A percentile compares a stretch with the other conserved stretches of the same genome.
These are phyloP conservation scores for Pollenia angustigena DNA, from an alignment of 2,888 invertebrate species.

Conservation along the genomic window DNA sequence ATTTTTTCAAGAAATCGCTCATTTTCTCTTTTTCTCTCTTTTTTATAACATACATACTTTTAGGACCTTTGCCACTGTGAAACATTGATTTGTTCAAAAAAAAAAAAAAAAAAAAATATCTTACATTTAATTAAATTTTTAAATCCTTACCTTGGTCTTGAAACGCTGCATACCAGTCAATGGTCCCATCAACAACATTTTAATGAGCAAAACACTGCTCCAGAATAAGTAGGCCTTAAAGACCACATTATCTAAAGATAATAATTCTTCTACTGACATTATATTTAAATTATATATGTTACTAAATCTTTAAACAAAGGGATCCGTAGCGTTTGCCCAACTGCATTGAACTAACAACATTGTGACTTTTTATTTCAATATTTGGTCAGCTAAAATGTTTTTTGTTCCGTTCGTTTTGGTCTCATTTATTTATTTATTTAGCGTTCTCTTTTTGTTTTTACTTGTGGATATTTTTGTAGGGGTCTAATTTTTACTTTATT, in stretches of 20 bases:
- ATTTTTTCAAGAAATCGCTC: too few species aligned
- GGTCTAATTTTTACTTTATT: too few species aligned
- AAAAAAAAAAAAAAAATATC: too few species aligned
- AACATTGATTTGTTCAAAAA: conserved; percentile 2
- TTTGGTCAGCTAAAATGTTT: conserved; percentile 4
- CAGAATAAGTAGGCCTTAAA: conserved; percentile 84
- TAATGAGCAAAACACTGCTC: conserved; percentile 83
- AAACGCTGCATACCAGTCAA: conserved; percentile 84
- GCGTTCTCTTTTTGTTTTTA: not conserved
- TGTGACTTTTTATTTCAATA: not conserved
- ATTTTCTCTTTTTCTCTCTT: too few species aligned
- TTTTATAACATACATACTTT: conserved; percentile 39
- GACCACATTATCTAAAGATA: conserved; percentile 80
- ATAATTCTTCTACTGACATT: conserved; percentile 77
- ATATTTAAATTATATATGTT: conserved; percentile 20
- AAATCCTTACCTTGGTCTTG: conserved; percentile 82
- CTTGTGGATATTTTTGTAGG: too few species aligned
- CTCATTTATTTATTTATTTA: not conserved
- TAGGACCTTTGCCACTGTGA: conserved; percentile 72
- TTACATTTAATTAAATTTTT: not conserved
- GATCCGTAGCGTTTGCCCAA: conserved; percentile 27
- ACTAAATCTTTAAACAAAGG: not conserved
- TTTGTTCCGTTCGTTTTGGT: not conserved
- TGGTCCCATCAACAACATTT: conserved; percentile 84
- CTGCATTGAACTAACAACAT: conserved; percentile 51